phyloP scores from a whole-genome alignment of 2,797 vertebrate species.

The Crotalus adamanteus region DNA sequence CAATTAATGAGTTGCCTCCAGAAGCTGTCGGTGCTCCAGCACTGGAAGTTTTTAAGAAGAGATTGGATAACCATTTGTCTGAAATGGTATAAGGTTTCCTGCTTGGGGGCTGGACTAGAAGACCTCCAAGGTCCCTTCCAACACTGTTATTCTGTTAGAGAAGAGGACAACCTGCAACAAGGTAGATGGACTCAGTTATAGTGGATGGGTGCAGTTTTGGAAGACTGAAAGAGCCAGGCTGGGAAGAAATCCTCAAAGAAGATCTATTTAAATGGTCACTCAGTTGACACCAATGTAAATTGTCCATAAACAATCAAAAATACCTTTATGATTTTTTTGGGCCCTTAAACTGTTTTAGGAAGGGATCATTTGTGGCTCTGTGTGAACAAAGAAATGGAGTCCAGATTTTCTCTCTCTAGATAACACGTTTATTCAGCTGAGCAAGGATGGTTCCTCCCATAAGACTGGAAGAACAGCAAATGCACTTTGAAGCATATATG shows the following conservation, averaged over 20 bases:
- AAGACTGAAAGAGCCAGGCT: background rate
- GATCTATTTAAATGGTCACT: background rate
- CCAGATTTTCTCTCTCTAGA: background rate
- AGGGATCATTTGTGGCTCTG: background rate
- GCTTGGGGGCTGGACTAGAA: background rate
- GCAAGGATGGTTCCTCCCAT: no score
- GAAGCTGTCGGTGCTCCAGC: background rate
- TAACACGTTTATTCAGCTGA: no score
- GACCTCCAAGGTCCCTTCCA: background rate
- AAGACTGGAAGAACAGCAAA: no score
- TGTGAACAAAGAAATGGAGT: background rate
- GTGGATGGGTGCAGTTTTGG: background rate
- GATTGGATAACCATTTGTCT: background rate
- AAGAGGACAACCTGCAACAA: background rate
- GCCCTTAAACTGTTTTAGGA: background rate
- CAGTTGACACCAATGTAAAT: no score
- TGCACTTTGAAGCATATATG: no score
- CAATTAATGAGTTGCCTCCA: background rate
- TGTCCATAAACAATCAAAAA: background rate
- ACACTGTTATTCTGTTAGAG: background rate
- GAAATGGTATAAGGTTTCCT: background rate
- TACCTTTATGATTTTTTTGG: background rate
- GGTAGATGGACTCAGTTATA: background rate
- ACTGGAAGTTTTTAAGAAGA: background rate
- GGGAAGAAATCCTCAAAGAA: background rate